Conservation (phyloP, 2,888 invertebrate genomes). For the Hypomecis atomaria region DNA sequence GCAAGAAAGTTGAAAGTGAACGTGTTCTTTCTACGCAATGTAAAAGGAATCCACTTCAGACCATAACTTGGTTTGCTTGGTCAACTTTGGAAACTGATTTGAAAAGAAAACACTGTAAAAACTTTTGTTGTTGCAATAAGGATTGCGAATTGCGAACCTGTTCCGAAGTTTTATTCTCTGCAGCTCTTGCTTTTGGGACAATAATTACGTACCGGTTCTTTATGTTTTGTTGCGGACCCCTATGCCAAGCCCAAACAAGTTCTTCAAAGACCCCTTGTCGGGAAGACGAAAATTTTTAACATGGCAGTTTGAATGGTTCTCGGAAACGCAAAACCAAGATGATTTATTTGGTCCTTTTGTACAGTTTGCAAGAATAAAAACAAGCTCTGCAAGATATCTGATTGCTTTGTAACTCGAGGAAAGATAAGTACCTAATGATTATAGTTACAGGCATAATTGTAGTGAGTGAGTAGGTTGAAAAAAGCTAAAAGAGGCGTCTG, state of each 20-base stretch:
- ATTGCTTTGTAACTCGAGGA: neutral
- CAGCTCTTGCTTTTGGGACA: neutral
- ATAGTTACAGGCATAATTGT: neutral
- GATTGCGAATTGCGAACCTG: slow-evolving; percentile 4
- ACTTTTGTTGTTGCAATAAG: neutral
- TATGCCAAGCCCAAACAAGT: slow-evolving; percentile 32
- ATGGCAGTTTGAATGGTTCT: slow-evolving; percentile 2
- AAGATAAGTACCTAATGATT: neutral
- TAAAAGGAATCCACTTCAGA: too few relatives aligned
- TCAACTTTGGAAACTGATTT: too few relatives aligned
- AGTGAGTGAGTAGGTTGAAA: neutral
- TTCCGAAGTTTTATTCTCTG: neutral
- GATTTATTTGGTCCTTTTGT: neutral
- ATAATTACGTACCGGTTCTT: slow-evolving; percentile 13
- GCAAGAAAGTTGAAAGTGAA: too few relatives aligned
- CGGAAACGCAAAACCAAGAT: neutral
- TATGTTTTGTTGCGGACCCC: slow-evolving; percentile 24
- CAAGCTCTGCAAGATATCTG: neutral
- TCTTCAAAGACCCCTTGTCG: slow-evolving; percentile 15
- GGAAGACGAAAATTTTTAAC: slow-evolving; percentile 3
- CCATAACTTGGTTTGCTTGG: too few relatives aligned
- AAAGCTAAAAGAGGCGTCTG: neutral
- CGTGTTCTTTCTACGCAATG: too few relatives aligned
- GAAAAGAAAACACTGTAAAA: neutral
- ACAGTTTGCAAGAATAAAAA: neutral